Base-by-base conservation (phyloP, 2,113 vertebrate genomes). In the Glaucomys volans region DNA sequence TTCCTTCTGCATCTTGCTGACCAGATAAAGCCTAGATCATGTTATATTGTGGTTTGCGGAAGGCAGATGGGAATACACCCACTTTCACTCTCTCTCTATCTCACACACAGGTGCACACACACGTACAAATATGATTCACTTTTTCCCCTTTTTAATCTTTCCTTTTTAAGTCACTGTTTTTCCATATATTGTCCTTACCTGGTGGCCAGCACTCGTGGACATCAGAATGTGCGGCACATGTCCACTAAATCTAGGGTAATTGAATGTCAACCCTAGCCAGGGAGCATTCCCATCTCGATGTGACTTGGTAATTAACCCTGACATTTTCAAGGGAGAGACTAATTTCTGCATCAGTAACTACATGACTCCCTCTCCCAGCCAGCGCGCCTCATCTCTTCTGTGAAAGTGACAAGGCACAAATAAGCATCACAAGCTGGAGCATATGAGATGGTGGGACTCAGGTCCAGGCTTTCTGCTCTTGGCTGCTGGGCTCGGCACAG, bases 311-410 rank as follows among this genome's bases (percentile, higher is more conserved):
- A 94, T 95, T 95, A 42, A 81, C 40, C 79, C 57, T 3, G 13
- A 81, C 85, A 84, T 96, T 96, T 97, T 94, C 59, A 94, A 91
- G 52, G 86, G 86, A 83, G 80, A 90, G 74, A 91, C 79, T 97
- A 89, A 97, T 96, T 93, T 80, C 83, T 89, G 35, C n/a, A 75
- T 77, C 66, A 88, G 52, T 94, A 79, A 91, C 88, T 87, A 17
- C 40, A 24, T 67, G 69, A 67, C 69, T 92, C 71, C 81, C 32
- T 93, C 42, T 2, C 24, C 81, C 83, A 89, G 77, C 85, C 44
- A 40, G 42, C n/a, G 26, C 5, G 37, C 79, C 71, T 94, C 57
- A 22, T 84, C 77, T 80, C 42, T 85, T 74, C 75, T 75, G 57
- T 89, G 83, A 57, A 88, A 77, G 95, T 62, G 93, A 92, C 67